phyloP scores from a whole-genome alignment of 2,888 invertebrate genomes.

The Drosophila buzzatii region DNA sequence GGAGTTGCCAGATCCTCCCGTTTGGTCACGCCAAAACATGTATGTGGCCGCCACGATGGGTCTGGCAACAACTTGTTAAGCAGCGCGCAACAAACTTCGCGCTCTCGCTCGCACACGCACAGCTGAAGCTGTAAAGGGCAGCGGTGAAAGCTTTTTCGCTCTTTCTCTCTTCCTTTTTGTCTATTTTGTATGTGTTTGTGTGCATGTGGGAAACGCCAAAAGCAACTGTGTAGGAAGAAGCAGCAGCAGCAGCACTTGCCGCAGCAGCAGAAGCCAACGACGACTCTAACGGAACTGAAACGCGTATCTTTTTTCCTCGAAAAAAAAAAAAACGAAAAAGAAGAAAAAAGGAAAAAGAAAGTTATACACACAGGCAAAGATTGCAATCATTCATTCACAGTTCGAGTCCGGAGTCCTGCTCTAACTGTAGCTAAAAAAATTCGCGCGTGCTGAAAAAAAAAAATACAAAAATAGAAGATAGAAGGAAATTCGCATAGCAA shows the following conservation, averaged over 20 bases:
- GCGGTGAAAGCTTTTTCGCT: constrained; percentile 51
- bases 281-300: constrained; percentile 54
- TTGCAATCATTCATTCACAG: constrained; percentile 81
- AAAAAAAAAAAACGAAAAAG: constrained; percentile 7
- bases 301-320: constrained; percentile 39
- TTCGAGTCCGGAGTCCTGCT: constrained; percentile 25
- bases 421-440: constrained; percentile 40
- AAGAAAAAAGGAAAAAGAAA: constrained; percentile 49
- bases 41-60: constrained; percentile 8
- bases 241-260: constrained; percentile 37
- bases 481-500: constrained; percentile 1
- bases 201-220: constrained; percentile 18
- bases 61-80: constrained; percentile 50
- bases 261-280: constrained; percentile 51
- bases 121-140: constrained; percentile 62
- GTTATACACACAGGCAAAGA: constrained; percentile 82
- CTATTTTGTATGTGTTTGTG: neutral
- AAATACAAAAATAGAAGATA: constrained; percentile 1
- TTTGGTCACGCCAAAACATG: neutral
- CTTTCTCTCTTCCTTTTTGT: constrained; percentile 23
- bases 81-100: constrained; percentile 42
- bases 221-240: constrained; percentile 26
- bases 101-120: constrained; percentile 8
- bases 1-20: constrained; percentile 67
- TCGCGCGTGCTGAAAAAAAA: constrained; percentile 24